Percentiles rank a stretch among this genome's conserved stretches.
Evolutionary conservation across 1,140 invertebrate genomes (phyloP).

Genomic region (Trichonephila clavipes): DNA sequence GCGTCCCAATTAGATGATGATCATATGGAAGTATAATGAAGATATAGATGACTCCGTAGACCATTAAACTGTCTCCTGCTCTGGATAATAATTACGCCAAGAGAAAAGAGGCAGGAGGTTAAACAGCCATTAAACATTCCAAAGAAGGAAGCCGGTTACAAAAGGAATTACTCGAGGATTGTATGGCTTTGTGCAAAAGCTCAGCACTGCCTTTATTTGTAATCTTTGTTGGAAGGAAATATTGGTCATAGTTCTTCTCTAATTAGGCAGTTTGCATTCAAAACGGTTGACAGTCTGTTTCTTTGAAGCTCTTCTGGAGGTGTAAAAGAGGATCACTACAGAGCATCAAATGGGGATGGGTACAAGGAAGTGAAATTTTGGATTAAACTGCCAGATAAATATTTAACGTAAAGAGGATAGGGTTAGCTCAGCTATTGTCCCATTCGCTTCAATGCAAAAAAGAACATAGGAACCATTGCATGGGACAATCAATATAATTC

Average conservation of each 20-base stretch:
- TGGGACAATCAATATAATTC: no score
- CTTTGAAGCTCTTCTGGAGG: neutral
- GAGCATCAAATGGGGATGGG: neutral
- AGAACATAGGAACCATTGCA: no score
- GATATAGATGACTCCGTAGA: slow-evolving; percentile 71
- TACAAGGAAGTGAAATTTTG: neutral
- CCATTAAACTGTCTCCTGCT: slow-evolving; percentile 68
- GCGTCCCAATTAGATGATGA: slow-evolving; percentile 71
- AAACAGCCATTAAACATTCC: slow-evolving; percentile 71
- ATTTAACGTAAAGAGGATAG: neutral
- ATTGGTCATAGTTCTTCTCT: slow-evolving; percentile 52
- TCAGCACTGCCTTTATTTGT: slow-evolving; percentile 24
- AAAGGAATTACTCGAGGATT: neutral
- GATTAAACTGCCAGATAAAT: neutral
- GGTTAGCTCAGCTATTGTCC: neutral
- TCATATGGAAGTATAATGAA: slow-evolving; percentile 72
- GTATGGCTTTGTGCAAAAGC: slow-evolving; percentile 17
- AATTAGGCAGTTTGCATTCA: slow-evolving; percentile 66
- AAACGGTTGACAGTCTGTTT: slow-evolving; percentile 10
- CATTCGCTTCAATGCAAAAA: no score
- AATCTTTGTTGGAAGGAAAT: slow-evolving; percentile 27
- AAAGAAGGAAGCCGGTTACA: slow-evolving; percentile 2
- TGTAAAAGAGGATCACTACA: neutral
- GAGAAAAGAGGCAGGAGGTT: slow-evolving; percentile 55
- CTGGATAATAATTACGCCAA: slow-evolving; percentile 60